phyloP scores from a whole-genome alignment of 1,140 invertebrate species.

The Philopotamus ludificatus region DNA sequence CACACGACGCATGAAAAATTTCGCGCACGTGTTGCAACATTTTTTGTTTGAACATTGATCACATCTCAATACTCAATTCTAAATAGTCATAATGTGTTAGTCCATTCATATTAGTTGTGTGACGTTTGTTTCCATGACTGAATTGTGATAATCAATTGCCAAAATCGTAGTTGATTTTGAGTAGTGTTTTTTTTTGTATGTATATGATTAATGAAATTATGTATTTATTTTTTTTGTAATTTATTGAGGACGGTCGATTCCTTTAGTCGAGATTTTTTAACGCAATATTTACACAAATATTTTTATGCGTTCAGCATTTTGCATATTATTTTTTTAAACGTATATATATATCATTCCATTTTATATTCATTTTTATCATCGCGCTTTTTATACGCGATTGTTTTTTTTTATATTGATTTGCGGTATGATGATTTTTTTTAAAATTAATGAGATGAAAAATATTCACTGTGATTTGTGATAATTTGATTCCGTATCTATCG shows the following conservation, averaged over 20 bases:
- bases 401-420: no score
- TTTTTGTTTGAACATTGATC: neutral
- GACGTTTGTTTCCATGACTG: conserved; percentile 25
- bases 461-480: no score
- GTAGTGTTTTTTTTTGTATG: conserved; percentile 22
- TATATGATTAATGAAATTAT: neutral
- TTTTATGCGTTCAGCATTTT: no score
- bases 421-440: no score
- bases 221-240: conserved; percentile 13
- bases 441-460: no score
- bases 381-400: no score
- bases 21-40: neutral
- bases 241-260: neutral
- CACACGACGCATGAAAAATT: neutral
- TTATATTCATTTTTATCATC: no score
- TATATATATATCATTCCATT: no score
- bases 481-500: no score
- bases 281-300: no score
- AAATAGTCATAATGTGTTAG: neutral
- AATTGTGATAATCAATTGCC: conserved; percentile 39
- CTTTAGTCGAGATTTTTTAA: no score
- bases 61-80: neutral
- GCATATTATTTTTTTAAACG: no score
- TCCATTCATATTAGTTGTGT: neutral
- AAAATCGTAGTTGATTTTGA: conserved; percentile 23